These are phyloP conservation scores for Drosophila busckii DNA, from an alignment of 1,140 invertebrate genomes.

Conservation along the genomic window DNA sequence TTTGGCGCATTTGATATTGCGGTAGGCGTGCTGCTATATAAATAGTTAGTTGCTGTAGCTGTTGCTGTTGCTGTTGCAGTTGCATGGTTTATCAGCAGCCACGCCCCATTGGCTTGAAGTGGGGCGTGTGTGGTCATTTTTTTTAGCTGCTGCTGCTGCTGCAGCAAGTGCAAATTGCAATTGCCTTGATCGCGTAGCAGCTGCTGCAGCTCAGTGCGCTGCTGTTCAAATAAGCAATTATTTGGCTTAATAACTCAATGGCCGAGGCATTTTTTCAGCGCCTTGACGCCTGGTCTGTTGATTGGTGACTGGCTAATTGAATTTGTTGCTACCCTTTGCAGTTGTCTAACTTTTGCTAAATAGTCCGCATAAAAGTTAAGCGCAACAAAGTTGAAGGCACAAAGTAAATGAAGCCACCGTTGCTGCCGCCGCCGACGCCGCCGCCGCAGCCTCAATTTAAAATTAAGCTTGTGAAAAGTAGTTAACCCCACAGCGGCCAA, in stretches of 20 bases:
- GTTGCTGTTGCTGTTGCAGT: conserved; percentile 1
- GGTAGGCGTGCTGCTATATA: conserved; percentile 46
- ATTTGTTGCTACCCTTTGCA: conserved; percentile 35
- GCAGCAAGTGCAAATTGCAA: conserved; percentile 65
- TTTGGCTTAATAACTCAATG: conserved; percentile 75
- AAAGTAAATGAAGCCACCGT: conserved; percentile 68
- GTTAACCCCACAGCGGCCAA: conserved; percentile 60
- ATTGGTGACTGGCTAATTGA: conserved; percentile 52
- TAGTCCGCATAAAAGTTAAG: conserved; percentile 66
- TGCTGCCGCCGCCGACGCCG: conserved; percentile 14
- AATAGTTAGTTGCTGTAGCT: conserved; percentile 26
- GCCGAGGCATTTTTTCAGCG: conserved; percentile 33
- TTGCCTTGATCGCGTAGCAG: background rate
- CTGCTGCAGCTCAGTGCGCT: conserved; percentile 11
- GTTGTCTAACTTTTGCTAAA: conserved; percentile 49
- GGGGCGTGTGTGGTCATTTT: conserved; percentile 67
- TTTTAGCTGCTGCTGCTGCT: no score
- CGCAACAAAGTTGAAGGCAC: conserved; percentile 69
- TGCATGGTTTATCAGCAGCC: conserved; percentile 46
- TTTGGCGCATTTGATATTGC: conserved; percentile 34
- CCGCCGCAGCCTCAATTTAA: conserved; percentile 68
- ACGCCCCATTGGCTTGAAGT: conserved; percentile 29
- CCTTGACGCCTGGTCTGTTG: conserved; percentile 14
- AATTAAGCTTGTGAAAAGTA: conserved; percentile 76
- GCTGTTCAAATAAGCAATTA: conserved; percentile 72